These are phyloP conservation scores for Sarcoramphus papa DNA, from an alignment of 2,797 vertebrate species.

Conservation along the genomic window DNA sequence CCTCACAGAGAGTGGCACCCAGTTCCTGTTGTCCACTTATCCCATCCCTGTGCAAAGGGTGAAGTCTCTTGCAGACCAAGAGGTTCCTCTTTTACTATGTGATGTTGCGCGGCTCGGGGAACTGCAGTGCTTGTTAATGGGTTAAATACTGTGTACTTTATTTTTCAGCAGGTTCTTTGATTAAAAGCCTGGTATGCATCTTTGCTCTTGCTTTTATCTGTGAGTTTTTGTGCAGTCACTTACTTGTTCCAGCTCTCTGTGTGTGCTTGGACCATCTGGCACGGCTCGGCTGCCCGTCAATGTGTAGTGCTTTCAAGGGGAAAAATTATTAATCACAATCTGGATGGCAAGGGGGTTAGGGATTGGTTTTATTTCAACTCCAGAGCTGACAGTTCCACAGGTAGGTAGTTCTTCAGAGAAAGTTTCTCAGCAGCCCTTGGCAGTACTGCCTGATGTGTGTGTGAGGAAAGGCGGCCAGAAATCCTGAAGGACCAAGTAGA, in stretches of 20 bases:
- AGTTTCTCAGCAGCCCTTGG: background rate
- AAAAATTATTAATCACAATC: conserved; percentile 33
- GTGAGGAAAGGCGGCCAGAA: background rate
- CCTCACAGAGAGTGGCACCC: background rate
- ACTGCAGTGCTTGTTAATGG: background rate
- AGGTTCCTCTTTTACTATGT: background rate
- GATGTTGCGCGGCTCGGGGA: background rate
- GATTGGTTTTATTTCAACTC: background rate
- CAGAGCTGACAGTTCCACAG: background rate
- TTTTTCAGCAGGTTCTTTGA: conserved; percentile 18
- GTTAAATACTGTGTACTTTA: background rate
- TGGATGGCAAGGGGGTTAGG: background rate
- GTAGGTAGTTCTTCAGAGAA: background rate
- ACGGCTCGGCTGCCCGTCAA: background rate
- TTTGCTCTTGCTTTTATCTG: conserved; percentile 39
- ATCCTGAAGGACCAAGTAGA: accelerated
- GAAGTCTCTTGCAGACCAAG: background rate
- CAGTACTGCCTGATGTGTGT: background rate
- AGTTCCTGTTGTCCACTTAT: background rate
- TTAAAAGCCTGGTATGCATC: conserved; percentile 8
- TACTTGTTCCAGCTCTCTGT: conserved; percentile 28
- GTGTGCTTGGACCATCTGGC: conserved; percentile 54
- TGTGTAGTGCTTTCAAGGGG: background rate
- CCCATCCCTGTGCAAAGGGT: accelerated
- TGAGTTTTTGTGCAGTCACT: background rate